Conservation (phyloP, 2,113 vertebrate genomes). For the Colius striatus region DNA sequence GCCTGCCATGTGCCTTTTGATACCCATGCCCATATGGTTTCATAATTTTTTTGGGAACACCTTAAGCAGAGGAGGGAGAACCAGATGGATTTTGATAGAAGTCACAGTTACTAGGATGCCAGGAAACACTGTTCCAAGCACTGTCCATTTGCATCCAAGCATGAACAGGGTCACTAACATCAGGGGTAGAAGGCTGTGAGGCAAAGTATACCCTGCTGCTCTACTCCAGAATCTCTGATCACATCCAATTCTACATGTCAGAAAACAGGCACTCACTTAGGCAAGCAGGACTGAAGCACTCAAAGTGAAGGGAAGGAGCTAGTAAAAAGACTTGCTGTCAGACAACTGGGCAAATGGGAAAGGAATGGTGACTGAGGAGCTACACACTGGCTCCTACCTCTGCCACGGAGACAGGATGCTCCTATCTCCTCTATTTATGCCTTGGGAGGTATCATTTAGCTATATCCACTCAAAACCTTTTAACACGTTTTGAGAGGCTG, state of each 20-base stretch:
- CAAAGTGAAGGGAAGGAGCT: neutral
- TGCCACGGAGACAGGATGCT: neutral
- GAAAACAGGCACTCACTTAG: neutral
- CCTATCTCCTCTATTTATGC: neutral
- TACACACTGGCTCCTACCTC: neutral
- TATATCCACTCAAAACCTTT: neutral
- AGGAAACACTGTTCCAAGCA: neutral
- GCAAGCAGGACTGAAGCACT: fast-evolving
- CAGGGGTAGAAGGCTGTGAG: too few species aligned
- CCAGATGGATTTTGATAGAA: neutral
- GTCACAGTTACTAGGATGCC: neutral
- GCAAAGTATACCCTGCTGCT: fast-evolving
- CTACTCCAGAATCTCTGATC: neutral
- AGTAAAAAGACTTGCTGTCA: neutral
- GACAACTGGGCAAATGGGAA: neutral
- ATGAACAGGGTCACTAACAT: too few species aligned
- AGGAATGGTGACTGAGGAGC: neutral
- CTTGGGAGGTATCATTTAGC: neutral
- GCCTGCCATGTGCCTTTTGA: neutral
- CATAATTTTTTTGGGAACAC: neutral
- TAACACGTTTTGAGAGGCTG: neutral
- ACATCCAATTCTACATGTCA: neutral
- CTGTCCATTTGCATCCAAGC: neutral
- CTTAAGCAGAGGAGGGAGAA: neutral
- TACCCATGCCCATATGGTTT: fast-evolving